phyloP scores from a whole-genome alignment of 1,140 invertebrate species.

The Zaprionus kolodkinae region DNA sequence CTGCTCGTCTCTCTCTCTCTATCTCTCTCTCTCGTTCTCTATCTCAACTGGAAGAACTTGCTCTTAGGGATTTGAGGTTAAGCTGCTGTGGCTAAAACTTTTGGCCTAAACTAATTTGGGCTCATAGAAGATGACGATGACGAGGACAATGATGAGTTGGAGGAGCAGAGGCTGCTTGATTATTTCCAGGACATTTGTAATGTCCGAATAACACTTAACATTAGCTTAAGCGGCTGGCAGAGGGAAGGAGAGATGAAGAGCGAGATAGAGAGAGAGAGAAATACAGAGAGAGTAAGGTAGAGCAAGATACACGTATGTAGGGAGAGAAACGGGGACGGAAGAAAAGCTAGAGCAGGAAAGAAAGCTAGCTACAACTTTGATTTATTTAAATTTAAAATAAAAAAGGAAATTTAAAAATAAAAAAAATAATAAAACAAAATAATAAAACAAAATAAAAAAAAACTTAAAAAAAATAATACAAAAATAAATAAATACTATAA shows the following conservation, averaged over 20 bases:
- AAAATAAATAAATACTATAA: too few species aligned
- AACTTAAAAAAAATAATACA: not conserved
- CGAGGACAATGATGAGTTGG: not conserved
- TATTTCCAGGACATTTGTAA: constrained; percentile 37
- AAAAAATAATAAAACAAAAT: constrained; percentile 14
- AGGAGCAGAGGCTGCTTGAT: constrained; percentile 67
- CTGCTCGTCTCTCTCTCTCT: constrained; percentile 19
- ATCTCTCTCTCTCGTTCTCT: not conserved
- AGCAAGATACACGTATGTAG: too few species aligned
- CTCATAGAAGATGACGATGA: constrained; percentile 53
- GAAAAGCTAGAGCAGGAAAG: not conserved
- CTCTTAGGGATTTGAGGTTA: constrained; percentile 71
- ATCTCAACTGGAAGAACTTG: not conserved
- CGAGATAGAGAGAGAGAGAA: not conserved
- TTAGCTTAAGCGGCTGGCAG: constrained; percentile 45
- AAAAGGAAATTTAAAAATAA: too few species aligned
- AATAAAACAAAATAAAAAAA: constrained; percentile 9
- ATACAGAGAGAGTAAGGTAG: not conserved
- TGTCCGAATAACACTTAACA: constrained; percentile 74
- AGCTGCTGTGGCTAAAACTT: constrained; percentile 80
- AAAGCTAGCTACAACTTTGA: constrained; percentile 1
- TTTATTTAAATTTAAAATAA: constrained; percentile 45
- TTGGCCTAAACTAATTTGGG: constrained; percentile 79
- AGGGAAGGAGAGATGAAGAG: constrained; percentile 15
- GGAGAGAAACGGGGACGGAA: not conserved